Conservation (phyloP, 2,888 invertebrate species). For the Homarus gammarus region DNA sequence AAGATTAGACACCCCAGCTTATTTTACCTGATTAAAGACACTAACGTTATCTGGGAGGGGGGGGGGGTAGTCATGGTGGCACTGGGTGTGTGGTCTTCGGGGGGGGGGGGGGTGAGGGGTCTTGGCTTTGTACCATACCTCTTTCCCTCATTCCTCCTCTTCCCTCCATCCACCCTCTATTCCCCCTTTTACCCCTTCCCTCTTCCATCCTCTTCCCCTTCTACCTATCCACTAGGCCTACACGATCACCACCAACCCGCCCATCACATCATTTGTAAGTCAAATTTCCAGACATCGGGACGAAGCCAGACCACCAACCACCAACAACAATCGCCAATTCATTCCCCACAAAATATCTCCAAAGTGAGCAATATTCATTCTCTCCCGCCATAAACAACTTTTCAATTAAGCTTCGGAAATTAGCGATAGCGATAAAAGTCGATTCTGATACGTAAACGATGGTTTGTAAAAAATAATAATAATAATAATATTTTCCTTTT, state of each 20-base stretch:
- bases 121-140: background rate
- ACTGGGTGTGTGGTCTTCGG: background rate
- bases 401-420: constrained; percentile 3
- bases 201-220: background rate
- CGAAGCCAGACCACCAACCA: background rate
- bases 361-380: background rate
- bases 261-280: background rate
- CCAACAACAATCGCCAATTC: background rate
- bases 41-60: too few relatives aligned
- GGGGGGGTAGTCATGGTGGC: too few relatives aligned
- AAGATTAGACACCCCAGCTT: too few relatives aligned
- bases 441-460: background rate
- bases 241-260: background rate
- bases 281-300: too few relatives aligned
- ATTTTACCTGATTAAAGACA: too few relatives aligned
- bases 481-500: background rate
- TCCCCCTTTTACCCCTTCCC: background rate
- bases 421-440: background rate
- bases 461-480: background rate
- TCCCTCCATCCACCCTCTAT: background rate
- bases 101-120: background rate
- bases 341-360: background rate
- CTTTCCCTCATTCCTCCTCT: too few relatives aligned
- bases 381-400: background rate
- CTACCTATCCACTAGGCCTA: background rate